Base-by-base conservation (phyloP, 2,797 vertebrate genomes). In the Hippopotamyrus pictus region DNA sequence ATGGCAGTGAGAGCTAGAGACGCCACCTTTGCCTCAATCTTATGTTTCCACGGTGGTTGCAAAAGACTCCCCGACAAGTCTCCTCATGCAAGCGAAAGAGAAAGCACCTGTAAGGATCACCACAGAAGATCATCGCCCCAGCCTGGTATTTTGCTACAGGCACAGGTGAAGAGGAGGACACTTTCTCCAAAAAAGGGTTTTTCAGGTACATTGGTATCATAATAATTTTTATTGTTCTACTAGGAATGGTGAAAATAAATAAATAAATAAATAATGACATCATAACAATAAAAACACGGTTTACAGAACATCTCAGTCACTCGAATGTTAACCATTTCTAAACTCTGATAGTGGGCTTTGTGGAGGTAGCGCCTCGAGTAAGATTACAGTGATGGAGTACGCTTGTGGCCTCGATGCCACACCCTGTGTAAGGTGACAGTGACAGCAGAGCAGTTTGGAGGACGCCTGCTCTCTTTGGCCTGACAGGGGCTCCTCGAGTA, bases 81-180 rank as follows among this genome's bases (percentile, higher is more conserved):
- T 91, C 90, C 94, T 92, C 94, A 90, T 94, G 94, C 91, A 93
- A 94, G 94, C 92, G 93, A 90, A 91, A 94, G 22, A 65, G 19
- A 48, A 88, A 54, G 57, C 48, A 17, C 9, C 59, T 54, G 79
- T n/a, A 88, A 65, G 50, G 33, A 59, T 73, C 50, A 57, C 17
- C n/a, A 14, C 2, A 69, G 50, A 54, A 12, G 87, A 84, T 46
- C 8, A 11, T 12, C n/a, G 4, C 1, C 44, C 46, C 76, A 50
- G 17, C 17, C 73, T 5, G 3, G 41, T 17, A 86, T 57, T 57
- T 54, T 37, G 25, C 50, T 17, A 86, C 14, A 51, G 25, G 25
- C 51, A 51, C 25, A 69, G 29, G 65, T 33, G 65, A 69, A n/a
- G 46, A 86, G 9, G 8, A 37, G 51, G 51, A 53, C 85, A 37